A percentile compares a stretch with the other conserved stretches of the same genome.
Evolutionary conservation across 2,113 vertebrate genomes (phyloP).

Genomic region (Neodontobutis hainanensis): DNA sequence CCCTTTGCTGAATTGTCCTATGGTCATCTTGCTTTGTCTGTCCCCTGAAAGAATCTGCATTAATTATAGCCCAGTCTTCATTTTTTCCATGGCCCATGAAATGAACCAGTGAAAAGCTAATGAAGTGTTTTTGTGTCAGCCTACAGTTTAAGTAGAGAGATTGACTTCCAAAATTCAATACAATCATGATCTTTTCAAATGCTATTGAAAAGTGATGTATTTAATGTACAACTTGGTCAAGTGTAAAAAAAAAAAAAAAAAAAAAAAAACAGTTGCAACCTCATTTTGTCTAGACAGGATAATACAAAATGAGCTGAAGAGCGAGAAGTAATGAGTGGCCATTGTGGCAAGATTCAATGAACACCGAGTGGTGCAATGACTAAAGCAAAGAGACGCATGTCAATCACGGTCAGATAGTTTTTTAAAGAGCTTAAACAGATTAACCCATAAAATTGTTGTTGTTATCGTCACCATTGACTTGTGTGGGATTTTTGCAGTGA

Average conservation of each 20-base stretch:
- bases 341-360: neutral
- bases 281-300: too few species aligned
- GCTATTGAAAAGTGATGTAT: neutral
- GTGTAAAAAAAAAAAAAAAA: too few species aligned
- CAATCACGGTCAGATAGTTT: neutral
- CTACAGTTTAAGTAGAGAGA: slow-evolving; percentile 12
- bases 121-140: slow-evolving; percentile 20
- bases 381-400: neutral
- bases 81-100: slow-evolving; percentile 52
- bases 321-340: neutral
- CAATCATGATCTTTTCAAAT: neutral
- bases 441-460: neutral
- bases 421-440: neutral
- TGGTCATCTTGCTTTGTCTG: slow-evolving; percentile 71
- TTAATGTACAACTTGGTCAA: too few species aligned
- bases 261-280: too few species aligned
- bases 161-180: neutral
- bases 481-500: neutral
- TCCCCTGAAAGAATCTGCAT: slow-evolving; percentile 78
- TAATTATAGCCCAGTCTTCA: slow-evolving; percentile 68
- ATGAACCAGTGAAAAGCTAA: slow-evolving; percentile 61
- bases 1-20: slow-evolving; percentile 66
- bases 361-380: neutral
- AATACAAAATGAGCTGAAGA: too few species aligned
- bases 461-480: too few species aligned